A percentile compares a stretch with the other conserved stretches of the same genome.
phyloP scores from a whole-genome alignment of 2,113 vertebrate species.

The Bubo bubo region DNA sequence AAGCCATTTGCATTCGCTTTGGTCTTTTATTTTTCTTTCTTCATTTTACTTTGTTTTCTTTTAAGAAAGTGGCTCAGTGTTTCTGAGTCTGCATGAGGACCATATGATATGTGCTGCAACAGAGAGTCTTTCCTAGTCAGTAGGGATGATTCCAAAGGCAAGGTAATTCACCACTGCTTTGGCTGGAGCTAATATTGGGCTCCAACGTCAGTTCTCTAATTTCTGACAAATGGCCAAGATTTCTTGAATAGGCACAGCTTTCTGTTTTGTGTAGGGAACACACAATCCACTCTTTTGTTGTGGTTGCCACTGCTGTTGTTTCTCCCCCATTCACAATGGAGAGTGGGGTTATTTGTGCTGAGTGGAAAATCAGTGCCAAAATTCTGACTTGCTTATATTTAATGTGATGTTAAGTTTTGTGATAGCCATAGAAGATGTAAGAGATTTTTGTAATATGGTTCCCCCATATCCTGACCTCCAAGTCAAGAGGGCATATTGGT shows the following conservation, averaged over 20 bases:
- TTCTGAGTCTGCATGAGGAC: not conserved
- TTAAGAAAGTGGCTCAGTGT: not conserved
- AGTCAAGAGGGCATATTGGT: not conserved
- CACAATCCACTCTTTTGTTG: conserved; percentile 66
- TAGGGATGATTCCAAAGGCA: conserved; percentile 1
- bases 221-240: conserved; percentile 64
- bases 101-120: not conserved
- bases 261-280: conserved; percentile 58
- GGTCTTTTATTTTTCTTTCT: not conserved
- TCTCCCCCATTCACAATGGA: conserved; percentile 42
- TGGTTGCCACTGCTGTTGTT: conserved; percentile 55
- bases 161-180: conserved; percentile 51
- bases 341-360: conserved; percentile 47
- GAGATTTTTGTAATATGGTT: not conserved
- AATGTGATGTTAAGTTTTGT: conserved; percentile 34
- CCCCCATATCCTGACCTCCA: not conserved
- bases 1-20: not conserved
- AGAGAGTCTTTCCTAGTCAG: not conserved
- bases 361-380: conserved; percentile 31
- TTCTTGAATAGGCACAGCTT: conserved; percentile 65
- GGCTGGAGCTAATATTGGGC: conserved; percentile 47
- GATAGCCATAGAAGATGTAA: not conserved
- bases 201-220: conserved; percentile 43
- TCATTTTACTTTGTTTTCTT: not conserved
- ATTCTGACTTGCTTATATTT: conserved; percentile 23